Percentiles rank a stretch among this genome's conserved stretches.
These are phyloP conservation scores for Latrodectus hesperus DNA, from an alignment of 2,888 invertebrate genomes.

Conservation along the genomic window DNA sequence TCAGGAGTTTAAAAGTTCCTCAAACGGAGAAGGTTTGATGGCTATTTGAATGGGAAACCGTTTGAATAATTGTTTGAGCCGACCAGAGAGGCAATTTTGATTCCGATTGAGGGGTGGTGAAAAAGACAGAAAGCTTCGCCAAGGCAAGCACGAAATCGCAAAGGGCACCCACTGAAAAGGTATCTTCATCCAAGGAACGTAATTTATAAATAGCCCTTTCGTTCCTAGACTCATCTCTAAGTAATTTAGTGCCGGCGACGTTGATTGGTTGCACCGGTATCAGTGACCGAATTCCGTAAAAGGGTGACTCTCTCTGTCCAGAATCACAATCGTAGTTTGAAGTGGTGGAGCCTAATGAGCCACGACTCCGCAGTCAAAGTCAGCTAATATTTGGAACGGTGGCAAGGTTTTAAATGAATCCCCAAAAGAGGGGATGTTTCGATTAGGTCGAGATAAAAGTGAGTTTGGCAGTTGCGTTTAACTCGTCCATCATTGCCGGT, in stretches of 20 bases:
- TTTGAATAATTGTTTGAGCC: slow-evolving; percentile 12
- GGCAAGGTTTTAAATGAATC: neutral
- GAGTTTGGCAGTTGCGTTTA: neutral
- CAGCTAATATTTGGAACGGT: neutral
- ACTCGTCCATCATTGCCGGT: neutral
- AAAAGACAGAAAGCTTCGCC: no score
- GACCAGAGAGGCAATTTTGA: neutral
- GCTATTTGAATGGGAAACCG: slow-evolving; percentile 32
- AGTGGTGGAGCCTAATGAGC: neutral
- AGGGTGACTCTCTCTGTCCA: neutral
- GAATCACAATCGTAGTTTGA: neutral
- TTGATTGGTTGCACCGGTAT: slow-evolving; percentile 1
- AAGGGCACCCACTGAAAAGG: no score
- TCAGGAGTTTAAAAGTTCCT: no score
- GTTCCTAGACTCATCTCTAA: neutral
- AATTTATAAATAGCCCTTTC: neutral
- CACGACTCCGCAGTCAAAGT: neutral
- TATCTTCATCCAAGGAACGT: neutral
- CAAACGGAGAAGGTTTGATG: slow-evolving; percentile 1
- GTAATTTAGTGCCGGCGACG: neutral
- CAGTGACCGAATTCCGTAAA: neutral
- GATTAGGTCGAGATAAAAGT: neutral
- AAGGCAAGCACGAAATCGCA: no score
- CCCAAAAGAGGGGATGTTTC: neutral
- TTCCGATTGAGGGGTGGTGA: no score